A percentile compares a stretch with the other conserved stretches of the same genome.
Conservation (phyloP, 1,140 invertebrate genomes). For the Gyrodactylus salaris region DNA sequence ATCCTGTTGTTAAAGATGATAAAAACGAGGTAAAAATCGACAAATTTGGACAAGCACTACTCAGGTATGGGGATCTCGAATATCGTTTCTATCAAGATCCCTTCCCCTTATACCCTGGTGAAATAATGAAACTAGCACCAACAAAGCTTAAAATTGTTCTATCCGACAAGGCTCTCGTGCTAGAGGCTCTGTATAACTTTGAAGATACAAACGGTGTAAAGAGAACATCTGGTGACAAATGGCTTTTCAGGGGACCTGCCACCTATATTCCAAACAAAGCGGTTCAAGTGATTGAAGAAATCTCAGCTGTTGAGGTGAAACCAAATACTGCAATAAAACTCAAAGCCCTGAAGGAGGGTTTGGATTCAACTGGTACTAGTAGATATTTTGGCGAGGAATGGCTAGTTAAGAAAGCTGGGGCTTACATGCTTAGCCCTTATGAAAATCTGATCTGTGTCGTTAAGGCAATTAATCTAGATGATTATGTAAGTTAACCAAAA, state of each 20-base stretch:
- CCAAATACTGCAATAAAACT: constrained; percentile 23
- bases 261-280: constrained; percentile 24
- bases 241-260: constrained; percentile 14
- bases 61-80: constrained; percentile 23
- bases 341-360: constrained; percentile 20
- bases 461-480: neutral
- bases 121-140: constrained; percentile 19
- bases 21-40: constrained; percentile 15
- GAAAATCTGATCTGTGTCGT: constrained; percentile 20
- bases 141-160: constrained; percentile 21
- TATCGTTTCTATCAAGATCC: constrained; percentile 24
- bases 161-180: constrained; percentile 19
- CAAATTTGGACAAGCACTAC: constrained; percentile 17
- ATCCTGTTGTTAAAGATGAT: constrained; percentile 19
- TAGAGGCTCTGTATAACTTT: constrained; percentile 20
- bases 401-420: constrained; percentile 22
- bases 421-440: constrained; percentile 24
- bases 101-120: constrained; percentile 25
- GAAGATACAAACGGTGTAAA: constrained; percentile 17
- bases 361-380: constrained; percentile 17
- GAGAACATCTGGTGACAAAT: constrained; percentile 23
- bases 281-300: constrained; percentile 19
- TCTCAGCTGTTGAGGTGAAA: constrained; percentile 19
- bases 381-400: constrained; percentile 25
- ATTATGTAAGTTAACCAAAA: neutral